Evolutionary conservation across 2,888 invertebrate genomes (phyloP).

Genomic region (Meganola albula): DNA sequence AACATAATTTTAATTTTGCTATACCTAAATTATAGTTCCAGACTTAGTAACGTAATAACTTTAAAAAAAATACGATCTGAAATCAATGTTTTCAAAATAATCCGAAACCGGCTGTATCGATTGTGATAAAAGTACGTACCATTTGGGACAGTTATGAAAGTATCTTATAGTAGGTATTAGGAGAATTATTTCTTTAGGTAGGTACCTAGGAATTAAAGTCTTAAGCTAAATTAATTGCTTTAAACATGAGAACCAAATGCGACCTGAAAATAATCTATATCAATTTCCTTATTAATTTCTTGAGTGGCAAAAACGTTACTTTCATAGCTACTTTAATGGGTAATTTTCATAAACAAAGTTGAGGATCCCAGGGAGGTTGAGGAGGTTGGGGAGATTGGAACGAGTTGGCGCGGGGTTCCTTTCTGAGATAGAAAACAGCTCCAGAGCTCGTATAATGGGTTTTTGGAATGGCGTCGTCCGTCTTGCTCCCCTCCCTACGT

Average conservation of each 20-base stretch:
- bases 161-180: no score
- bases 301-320: slow-evolving; percentile 74
- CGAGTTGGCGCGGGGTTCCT: slow-evolving; percentile 53
- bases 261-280: slow-evolving; percentile 66
- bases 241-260: slow-evolving; percentile 32
- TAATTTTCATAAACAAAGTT: slow-evolving; percentile 77
- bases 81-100: no score
- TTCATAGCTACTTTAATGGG: slow-evolving; percentile 77
- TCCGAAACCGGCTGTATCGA: no score
- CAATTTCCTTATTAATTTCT: slow-evolving; percentile 76
- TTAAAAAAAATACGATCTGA: no score
- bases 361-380: slow-evolving; percentile 60
- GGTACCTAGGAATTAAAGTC: no score
- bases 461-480: slow-evolving; percentile 84
- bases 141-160: no score
- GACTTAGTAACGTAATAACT: no score
- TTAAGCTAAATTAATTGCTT: slow-evolving; percentile 22
- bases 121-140: no score
- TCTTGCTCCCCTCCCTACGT: slow-evolving; percentile 64
- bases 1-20: no score
- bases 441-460: slow-evolving; percentile 83
- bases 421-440: slow-evolving; percentile 79
- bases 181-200: no score
- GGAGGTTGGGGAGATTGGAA: slow-evolving; percentile 36
- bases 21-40: no score